These are phyloP conservation scores for Sphenopsis melanotis DNA, from an alignment of 2,797 vertebrate species.

Conservation along the genomic window DNA sequence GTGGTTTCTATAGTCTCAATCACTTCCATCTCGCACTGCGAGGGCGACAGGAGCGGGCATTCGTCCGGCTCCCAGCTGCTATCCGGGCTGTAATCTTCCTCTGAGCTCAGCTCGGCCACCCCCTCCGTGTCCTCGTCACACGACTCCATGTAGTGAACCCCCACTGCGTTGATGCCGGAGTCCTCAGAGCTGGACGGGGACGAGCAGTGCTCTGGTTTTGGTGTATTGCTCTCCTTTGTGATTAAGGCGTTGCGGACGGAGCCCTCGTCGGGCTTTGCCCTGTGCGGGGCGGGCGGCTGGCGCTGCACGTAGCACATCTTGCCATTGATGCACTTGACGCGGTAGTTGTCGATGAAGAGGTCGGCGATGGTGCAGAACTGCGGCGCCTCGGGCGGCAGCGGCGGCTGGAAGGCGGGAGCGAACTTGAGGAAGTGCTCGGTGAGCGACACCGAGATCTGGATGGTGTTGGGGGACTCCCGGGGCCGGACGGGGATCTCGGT, in stretches of 20 bases:
- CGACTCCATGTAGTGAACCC: slow-evolving; percentile 90
- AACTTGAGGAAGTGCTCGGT: slow-evolving; percentile 91
- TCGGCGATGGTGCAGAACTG: slow-evolving; percentile 93
- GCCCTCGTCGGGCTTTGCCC: slow-evolving; percentile 61
- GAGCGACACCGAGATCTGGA: slow-evolving; percentile 89
- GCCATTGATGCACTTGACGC: slow-evolving; percentile 95
- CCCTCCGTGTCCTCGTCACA: slow-evolving; percentile 89
- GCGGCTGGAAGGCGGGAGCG: slow-evolving; percentile 88
- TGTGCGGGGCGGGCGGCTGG: slow-evolving; percentile 71
- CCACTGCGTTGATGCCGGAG: slow-evolving; percentile 94
- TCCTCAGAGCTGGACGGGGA: slow-evolving; percentile 97
- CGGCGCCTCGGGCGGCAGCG: slow-evolving; percentile 86
- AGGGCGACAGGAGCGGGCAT: slow-evolving; percentile 89
- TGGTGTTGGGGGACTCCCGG: slow-evolving; percentile 82
- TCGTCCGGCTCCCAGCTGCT: slow-evolving; percentile 94
- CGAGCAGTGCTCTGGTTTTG: slow-evolving; percentile 91
- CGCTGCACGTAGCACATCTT: slow-evolving; percentile 99
- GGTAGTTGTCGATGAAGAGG: slow-evolving; percentile 94
- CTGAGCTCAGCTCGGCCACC: slow-evolving; percentile 79
- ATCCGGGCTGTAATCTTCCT: slow-evolving; percentile 87
- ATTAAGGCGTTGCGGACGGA: slow-evolving; percentile 72
- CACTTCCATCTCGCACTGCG: slow-evolving; percentile 93
- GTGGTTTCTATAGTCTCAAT: slow-evolving; percentile 99
- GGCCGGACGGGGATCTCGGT: slow-evolving; percentile 84
- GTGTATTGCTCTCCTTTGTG: slow-evolving; percentile 80